phyloP scores from a whole-genome alignment of 2,113 vertebrate genomes.

The Cnemophilus loriae region DNA sequence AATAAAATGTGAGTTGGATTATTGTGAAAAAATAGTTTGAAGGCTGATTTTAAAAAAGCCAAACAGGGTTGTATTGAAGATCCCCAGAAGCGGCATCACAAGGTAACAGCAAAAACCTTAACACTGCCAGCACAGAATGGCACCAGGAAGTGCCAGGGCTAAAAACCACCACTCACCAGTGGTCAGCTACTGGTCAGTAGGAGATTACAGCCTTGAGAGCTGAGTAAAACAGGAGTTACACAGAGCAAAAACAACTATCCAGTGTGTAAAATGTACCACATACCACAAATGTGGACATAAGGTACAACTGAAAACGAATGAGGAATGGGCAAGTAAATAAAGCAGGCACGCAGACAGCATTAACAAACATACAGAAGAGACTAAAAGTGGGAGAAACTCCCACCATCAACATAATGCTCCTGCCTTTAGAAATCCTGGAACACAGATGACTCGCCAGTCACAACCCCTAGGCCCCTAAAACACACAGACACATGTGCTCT shows the following conservation, averaged over 20 bases:
- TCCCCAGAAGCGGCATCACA: neutral
- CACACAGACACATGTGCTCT: rapidly evolving
- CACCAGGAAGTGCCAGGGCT: neutral
- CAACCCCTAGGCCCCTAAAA: neutral
- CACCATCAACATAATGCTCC: neutral
- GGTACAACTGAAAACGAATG: neutral
- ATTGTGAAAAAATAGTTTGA: neutral
- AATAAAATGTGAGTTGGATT: neutral
- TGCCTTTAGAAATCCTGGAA: neutral
- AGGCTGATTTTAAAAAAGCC: neutral
- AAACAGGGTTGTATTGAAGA: neutral
- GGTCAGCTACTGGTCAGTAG: neutral
- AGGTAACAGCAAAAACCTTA: neutral
- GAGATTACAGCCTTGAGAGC: neutral
- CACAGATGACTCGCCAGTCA: neutral
- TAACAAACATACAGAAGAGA: neutral
- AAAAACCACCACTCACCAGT: neutral
- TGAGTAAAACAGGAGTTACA: neutral
- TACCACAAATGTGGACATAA: neutral
- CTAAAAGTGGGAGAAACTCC: neutral
- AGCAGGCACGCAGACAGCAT: neutral
- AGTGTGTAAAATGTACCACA: neutral
- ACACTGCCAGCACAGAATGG: neutral
- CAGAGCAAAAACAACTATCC: neutral
- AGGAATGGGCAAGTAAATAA: neutral